These are phyloP conservation scores for Rhinoderma darwinii DNA, from an alignment of 2,113 vertebrate genomes.

Conservation along the genomic window DNA sequence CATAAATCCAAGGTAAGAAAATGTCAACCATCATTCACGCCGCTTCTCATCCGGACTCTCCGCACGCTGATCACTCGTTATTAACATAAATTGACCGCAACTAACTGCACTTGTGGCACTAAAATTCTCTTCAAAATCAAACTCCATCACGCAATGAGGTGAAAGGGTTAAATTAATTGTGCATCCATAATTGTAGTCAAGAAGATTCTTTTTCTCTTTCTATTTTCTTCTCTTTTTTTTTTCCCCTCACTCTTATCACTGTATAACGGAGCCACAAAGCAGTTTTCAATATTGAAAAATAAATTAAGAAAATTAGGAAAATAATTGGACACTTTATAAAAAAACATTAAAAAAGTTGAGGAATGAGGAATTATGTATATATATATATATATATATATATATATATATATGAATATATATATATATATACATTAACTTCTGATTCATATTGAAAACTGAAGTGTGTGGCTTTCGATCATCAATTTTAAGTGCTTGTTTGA, in stretches of 20 bases:
- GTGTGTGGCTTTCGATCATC: conserved; percentile 24
- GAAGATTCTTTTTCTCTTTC: neutral
- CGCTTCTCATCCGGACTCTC: conserved; percentile 38
- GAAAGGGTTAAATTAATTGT: neutral
- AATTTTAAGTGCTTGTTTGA: neutral
- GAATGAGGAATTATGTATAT: too few relatives aligned
- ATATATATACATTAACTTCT: neutral
- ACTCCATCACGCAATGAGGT: conserved; percentile 16
- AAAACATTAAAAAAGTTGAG: too few relatives aligned
- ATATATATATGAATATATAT: too few relatives aligned
- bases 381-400: neutral
- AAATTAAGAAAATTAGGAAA: neutral
- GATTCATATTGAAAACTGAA: conserved; percentile 55
- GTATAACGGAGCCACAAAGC: conserved; percentile 3
- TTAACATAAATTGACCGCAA: conserved; percentile 30
- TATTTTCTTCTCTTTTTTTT: neutral
- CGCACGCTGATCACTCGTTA: conserved; percentile 46
- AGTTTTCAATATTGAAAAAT: conserved; percentile 47
- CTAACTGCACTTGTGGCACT: conserved; percentile 35
- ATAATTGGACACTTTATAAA: too few relatives aligned
- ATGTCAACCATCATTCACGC: conserved; percentile 46
- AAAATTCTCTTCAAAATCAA: conserved; percentile 2
- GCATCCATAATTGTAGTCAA: conserved; percentile 11
- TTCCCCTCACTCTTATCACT: conserved; percentile 10
- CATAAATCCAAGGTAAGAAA: conserved; percentile 95